Percentiles rank a stretch among this genome's conserved stretches.
Conservation (phyloP, 2,797 vertebrate species). For the Falco columbarius region DNA sequence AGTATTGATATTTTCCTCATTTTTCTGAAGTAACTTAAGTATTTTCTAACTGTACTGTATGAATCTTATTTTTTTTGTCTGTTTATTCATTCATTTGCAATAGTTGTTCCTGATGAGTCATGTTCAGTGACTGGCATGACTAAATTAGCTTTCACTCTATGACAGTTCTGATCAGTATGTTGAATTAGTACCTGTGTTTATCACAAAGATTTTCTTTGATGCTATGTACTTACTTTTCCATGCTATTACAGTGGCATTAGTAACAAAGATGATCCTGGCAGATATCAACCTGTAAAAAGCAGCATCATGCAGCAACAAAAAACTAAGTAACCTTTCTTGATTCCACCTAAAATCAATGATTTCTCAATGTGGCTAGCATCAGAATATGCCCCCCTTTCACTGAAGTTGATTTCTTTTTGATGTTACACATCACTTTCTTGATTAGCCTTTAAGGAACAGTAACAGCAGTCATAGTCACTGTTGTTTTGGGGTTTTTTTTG, state of each 20-base stretch:
- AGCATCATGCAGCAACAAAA: background rate
- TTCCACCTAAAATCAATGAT: background rate
- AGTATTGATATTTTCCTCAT: background rate
- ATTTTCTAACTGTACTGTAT: background rate
- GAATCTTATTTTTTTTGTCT: background rate
- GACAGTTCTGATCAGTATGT: background rate
- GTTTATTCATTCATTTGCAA: background rate
- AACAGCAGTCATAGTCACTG: background rate
- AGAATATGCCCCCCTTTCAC: background rate
- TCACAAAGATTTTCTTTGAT: background rate
- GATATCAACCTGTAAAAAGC: background rate
- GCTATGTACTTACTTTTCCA: background rate
- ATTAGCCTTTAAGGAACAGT: background rate
- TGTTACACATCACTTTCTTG: background rate
- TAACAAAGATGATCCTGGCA: background rate
- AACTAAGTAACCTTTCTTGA: background rate
- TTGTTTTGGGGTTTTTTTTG: background rate
- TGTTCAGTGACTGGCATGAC: background rate
- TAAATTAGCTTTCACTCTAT: conserved; percentile 7
- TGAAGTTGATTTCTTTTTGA: conserved; percentile 3
- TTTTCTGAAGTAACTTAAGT: background rate
- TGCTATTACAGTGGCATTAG: background rate
- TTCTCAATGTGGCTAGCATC: background rate
- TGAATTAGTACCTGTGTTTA: conserved; percentile 33
- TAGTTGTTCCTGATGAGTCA: conserved; percentile 13